Evolutionary conservation across 2,888 invertebrate genomes (phyloP).

Genomic region (Cantharis rufa): DNA sequence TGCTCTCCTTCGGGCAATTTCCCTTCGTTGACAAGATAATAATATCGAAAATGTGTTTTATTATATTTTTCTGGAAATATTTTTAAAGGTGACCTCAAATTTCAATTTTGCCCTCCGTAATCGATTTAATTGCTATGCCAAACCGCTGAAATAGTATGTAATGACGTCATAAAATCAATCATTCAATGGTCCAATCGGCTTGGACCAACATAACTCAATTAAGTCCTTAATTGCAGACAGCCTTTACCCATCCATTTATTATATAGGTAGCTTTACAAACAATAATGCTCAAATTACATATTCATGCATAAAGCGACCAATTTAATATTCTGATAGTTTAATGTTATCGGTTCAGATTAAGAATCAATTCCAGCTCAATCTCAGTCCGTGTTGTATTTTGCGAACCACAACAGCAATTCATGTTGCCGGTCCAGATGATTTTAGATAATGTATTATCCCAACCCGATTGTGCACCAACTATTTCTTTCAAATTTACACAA

Average conservation of each 20-base stretch:
- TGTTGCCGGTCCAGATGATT: not conserved
- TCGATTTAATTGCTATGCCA: slow-evolving; percentile 25
- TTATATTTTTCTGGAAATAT: slow-evolving; percentile 18
- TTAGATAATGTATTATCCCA: not conserved
- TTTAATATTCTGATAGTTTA: not conserved
- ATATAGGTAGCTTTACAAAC: slow-evolving; percentile 29
- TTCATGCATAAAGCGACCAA: slow-evolving; percentile 15
- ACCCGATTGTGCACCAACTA: not conserved
- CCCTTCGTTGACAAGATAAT: slow-evolving; percentile 22
- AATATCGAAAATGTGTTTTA: slow-evolving; percentile 29
- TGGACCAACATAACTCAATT: slow-evolving; percentile 45
- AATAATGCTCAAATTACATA: slow-evolving; percentile 29
- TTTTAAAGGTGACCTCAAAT: not conserved
- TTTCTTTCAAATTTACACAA: too few relatives aligned
- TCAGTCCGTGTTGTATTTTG: not conserved
- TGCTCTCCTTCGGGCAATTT: slow-evolving; percentile 30
- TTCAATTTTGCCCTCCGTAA: slow-evolving; percentile 12
- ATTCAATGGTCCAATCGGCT: slow-evolving; percentile 45
- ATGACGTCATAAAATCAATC: slow-evolving; percentile 50
- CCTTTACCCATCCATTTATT: slow-evolving; percentile 32
- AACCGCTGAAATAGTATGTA: slow-evolving; percentile 19
- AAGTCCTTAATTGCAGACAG: slow-evolving; percentile 44
- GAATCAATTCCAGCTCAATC: not conserved
- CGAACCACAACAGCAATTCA: not conserved
- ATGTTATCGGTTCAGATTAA: not conserved